Conservation (phyloP, 2,797 vertebrate species). For the Aeoliscus strigatus region DNA sequence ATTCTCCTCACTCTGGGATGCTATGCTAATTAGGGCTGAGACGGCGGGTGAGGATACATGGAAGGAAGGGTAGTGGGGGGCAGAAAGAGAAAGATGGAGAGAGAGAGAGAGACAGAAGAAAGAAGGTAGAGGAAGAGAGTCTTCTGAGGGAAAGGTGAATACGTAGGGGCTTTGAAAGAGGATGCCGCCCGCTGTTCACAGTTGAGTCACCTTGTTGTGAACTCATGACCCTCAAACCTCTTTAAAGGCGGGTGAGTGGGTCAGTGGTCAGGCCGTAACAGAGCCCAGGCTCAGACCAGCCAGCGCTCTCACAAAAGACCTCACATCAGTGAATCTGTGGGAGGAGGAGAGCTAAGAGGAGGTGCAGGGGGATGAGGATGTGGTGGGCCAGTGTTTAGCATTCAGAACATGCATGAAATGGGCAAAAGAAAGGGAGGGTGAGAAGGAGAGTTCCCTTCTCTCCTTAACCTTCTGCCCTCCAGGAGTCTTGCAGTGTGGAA, state of each 20-base stretch:
- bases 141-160: constrained; percentile 60
- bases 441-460: constrained; percentile 31
- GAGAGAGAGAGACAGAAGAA: constrained; percentile 20
- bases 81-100: constrained; percentile 13
- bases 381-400: constrained; percentile 47
- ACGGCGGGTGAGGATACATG: constrained; percentile 53
- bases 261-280: constrained; percentile 71
- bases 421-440: neutral
- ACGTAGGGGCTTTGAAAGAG: constrained; percentile 68
- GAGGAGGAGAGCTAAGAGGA: constrained; percentile 40
- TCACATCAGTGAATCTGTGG: constrained; percentile 64
- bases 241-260: constrained; percentile 71
- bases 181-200: constrained; percentile 66
- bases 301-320: constrained; percentile 60
- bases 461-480: constrained; percentile 52
- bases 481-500: constrained; percentile 25
- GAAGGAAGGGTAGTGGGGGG: constrained; percentile 18
- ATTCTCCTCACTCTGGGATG: constrained; percentile 67
- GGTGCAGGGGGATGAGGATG: constrained; percentile 31
- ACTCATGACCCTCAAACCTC: constrained; percentile 72
- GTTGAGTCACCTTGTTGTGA: constrained; percentile 76
- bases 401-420: constrained; percentile 42
- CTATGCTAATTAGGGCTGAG: constrained; percentile 74
- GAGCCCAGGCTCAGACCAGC: constrained; percentile 59
- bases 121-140: constrained; percentile 22